phyloP scores from a whole-genome alignment of 2,113 vertebrate species.

The Entomyzon cyanotis region DNA sequence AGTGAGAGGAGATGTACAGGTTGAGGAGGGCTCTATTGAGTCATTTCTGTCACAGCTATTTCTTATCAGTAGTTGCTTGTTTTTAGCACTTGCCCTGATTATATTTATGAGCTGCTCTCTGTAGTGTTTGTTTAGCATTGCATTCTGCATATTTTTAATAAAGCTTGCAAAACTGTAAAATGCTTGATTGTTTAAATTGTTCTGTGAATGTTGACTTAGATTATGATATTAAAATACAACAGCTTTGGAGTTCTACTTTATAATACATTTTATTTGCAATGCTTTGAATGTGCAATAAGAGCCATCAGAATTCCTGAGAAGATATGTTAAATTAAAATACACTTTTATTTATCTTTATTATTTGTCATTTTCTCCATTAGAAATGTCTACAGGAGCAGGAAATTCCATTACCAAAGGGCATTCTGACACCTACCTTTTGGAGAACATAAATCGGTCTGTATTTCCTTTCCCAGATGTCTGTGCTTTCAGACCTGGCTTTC shows the following conservation, averaged over 20 bases:
- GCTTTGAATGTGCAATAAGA: not conserved
- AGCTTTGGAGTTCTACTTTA: not conserved
- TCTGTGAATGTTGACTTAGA: not conserved
- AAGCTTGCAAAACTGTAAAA: not conserved
- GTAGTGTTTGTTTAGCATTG: not conserved
- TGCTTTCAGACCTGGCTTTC: not conserved
- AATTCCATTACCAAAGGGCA: slow-evolving; percentile 84
- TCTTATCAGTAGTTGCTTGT: not conserved
- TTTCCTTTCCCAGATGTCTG: not conserved
- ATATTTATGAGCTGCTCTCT: not conserved
- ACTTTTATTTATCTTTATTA: not conserved
- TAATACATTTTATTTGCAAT: not conserved
- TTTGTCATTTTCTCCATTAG: slow-evolving; percentile 52
- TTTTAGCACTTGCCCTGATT: not conserved
- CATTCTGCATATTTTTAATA: not conserved
- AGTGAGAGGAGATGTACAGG: not conserved
- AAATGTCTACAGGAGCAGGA: slow-evolving; percentile 69
- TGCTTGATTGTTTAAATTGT: not conserved
- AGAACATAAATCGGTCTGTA: slow-evolving; percentile 64
- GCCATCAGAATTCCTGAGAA: not conserved
- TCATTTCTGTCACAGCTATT: not conserved
- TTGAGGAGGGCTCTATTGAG: not conserved
- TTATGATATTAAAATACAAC: not conserved
- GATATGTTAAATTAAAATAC: not conserved
- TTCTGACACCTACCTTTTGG: slow-evolving; percentile 84